Percentiles rank a stretch among this genome's conserved stretches.
Evolutionary conservation across 2,113 vertebrate genomes (phyloP).

Genomic region (Mustela lutreola): DNA sequence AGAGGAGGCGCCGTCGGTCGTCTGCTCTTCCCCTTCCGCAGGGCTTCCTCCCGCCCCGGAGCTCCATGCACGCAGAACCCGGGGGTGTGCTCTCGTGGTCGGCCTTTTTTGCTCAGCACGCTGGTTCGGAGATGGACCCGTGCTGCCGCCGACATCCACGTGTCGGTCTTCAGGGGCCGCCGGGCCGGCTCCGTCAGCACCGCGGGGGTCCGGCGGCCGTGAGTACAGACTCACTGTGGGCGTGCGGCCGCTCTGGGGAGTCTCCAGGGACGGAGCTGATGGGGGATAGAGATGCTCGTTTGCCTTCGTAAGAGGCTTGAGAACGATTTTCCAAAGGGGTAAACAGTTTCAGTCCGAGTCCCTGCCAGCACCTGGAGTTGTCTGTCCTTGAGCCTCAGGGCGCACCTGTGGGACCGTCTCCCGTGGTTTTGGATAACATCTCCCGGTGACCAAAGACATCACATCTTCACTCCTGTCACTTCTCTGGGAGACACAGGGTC

Average conservation of each 20-base stretch:
- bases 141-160: background rate
- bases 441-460: background rate
- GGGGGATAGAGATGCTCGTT: background rate
- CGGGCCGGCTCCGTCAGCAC: too few relatives aligned
- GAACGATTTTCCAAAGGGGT: background rate
- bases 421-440: background rate
- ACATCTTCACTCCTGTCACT: background rate
- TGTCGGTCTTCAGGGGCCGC: background rate
- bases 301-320: background rate
- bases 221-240: background rate
- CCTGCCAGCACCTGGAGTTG: background rate
- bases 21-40: too few relatives aligned
- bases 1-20: background rate
- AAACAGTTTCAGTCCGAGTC: fast-evolving
- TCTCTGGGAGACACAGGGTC: background rate
- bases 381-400: background rate
- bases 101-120: background rate
- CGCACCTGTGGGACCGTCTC: background rate
- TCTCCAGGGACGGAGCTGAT: background rate
- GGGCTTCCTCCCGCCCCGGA: background rate
- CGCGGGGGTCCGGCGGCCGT: too few relatives aligned
- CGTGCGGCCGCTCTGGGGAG: too few relatives aligned
- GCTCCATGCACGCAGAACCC: too few relatives aligned
- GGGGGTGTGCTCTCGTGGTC: background rate
- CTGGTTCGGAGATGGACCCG: background rate